phyloP scores from a whole-genome alignment of 2,888 invertebrate species.

The Ischnus inquisitorius region DNA sequence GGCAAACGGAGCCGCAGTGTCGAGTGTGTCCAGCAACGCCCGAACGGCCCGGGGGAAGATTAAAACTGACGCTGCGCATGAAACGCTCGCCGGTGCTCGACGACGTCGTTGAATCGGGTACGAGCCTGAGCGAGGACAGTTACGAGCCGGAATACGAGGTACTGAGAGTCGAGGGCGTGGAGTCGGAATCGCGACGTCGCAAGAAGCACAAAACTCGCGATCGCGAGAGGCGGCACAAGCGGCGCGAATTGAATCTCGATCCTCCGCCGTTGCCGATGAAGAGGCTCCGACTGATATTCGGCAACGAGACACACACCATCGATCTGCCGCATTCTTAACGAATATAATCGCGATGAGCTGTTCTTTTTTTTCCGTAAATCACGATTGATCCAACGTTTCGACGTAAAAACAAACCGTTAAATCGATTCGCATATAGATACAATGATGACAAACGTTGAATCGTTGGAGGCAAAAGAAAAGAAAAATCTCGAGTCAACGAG shows the following conservation, averaged over 20 bases:
- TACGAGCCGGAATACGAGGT: constrained; percentile 94
- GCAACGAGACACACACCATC: constrained; percentile 95
- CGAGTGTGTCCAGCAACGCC: constrained; percentile 86
- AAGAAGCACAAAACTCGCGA: constrained; percentile 88
- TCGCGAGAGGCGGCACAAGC: constrained; percentile 88
- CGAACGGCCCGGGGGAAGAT: constrained; percentile 87
- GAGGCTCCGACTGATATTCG: constrained; percentile 94
- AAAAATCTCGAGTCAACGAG: constrained; percentile 5
- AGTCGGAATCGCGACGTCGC: constrained; percentile 84
- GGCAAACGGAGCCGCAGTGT: constrained; percentile 70
- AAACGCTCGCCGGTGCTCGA: constrained; percentile 95
- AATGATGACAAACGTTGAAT: constrained; percentile 49
- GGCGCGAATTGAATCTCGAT: constrained; percentile 83
- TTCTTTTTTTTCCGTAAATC: constrained; percentile 32
- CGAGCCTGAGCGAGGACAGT: constrained; percentile 89
- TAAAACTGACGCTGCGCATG: constrained; percentile 94
- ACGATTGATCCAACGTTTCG: constrained; percentile 55
- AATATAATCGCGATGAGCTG: constrained; percentile 71
- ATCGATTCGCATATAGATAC: constrained; percentile 29
- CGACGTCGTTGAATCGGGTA: constrained; percentile 93
- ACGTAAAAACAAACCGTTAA: constrained; percentile 13
- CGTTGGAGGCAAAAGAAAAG: constrained; percentile 40
- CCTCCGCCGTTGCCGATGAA: constrained; percentile 92
- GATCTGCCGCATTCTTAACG: constrained; percentile 92
- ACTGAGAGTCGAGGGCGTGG: constrained; percentile 92